Conservation (phyloP, 2,888 invertebrate genomes). For the Octonoba sinensis region DNA sequence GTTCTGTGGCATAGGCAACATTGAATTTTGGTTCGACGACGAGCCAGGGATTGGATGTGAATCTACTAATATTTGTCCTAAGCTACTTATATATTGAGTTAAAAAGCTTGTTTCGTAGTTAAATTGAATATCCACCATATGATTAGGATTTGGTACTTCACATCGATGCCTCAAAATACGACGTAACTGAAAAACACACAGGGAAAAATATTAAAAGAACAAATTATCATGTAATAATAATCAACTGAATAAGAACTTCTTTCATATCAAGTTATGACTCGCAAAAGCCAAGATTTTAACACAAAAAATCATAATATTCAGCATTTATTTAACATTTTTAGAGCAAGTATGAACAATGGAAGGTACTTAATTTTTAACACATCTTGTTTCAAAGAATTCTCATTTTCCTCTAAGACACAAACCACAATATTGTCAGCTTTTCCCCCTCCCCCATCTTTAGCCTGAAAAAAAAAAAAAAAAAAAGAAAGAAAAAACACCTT, state of each 20-base stretch:
- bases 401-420: too few species aligned
- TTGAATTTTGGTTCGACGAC: conserved; percentile 24
- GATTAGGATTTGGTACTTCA: conserved; percentile 70
- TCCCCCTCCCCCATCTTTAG: too few species aligned
- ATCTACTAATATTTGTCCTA: conserved; percentile 68
- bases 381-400: too few species aligned
- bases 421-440: too few species aligned
- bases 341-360: too few species aligned
- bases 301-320: neutral
- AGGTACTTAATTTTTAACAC: too few species aligned
- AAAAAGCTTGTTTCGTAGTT: conserved; percentile 66
- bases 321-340: too few species aligned
- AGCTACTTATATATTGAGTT: conserved; percentile 65
- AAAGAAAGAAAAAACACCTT: too few species aligned
- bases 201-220: neutral
- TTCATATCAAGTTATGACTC: neutral
- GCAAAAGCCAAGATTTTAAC: neutral
- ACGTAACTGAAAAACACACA: conserved; percentile 66
- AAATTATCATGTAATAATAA: neutral
- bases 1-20: conserved; percentile 42
- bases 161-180: conserved; percentile 68
- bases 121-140: conserved; percentile 69
- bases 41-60: conserved; percentile 65
- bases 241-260: neutral
- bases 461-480: too few species aligned